Evolutionary conservation across 2,113 vertebrate genomes (phyloP), one percentile per base, ranked within the genome.

Genomic region (Catharus fuscescens): DNA sequence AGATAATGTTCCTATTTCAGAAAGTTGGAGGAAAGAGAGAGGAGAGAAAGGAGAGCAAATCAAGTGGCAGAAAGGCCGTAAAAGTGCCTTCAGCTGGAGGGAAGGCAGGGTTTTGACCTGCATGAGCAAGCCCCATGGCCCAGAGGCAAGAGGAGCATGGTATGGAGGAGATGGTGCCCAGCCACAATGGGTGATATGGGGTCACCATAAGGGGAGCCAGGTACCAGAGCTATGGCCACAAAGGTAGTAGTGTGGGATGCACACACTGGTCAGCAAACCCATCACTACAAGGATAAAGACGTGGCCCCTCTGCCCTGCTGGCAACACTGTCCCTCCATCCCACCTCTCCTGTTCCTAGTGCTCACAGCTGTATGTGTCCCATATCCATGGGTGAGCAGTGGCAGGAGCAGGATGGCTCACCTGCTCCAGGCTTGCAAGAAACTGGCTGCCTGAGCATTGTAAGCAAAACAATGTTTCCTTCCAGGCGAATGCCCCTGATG

Each of bases 61-160:
- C 24, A 31, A 86, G 64, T 3, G 8, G 23, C 10, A 29, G 31
- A 0, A 7, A 72, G 34, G 48, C 57, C 72, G 45, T 44, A 61
- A 50, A 52, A 0, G 2, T 45, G 65, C 21, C 36, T 76, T 70
- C 0, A 0, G 4, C 52, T 16, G 52, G 31, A 3, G 8, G 12
- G 10, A 19, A 40, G 26, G 15, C 19, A 42, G 64, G 32, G 5
- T 67, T 81, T 70, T 2, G 1, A 16, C 8, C 3, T 2, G 31
- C 0, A 0, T 45, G 70, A 65, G 7, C 19, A 59, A 23, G 11
- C 18, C 26, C 8, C 32, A 1, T 24, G 1, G 3, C n/a, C 18
- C 32, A 62, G 50, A 42, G 18, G 25, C 34, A 60, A 29, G 47
- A 48, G 44, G 24, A 2, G 1, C 2, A 0, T 4, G 50, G 14